These are phyloP conservation scores for Homalodisca vitripennis DNA, from an alignment of 1,140 invertebrate species.

Conservation along the genomic window DNA sequence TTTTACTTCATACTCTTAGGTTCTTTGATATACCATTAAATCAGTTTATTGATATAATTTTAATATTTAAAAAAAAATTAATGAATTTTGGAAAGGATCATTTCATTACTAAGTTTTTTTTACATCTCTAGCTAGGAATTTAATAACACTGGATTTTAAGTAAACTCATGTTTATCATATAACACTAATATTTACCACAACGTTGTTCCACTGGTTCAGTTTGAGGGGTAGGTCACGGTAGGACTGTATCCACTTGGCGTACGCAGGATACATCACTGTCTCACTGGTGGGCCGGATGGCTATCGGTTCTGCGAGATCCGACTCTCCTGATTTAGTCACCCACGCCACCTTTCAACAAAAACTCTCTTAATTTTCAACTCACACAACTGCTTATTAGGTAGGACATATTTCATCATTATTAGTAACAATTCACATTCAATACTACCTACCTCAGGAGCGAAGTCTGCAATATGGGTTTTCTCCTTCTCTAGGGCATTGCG, in stretches of 20 bases:
- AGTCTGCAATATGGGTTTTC: constrained; percentile 96
- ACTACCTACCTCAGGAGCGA: constrained; percentile 96
- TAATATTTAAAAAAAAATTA: too few relatives aligned
- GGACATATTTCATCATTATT: not conserved
- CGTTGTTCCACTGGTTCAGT: constrained; percentile 99
- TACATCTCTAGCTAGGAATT: too few relatives aligned
- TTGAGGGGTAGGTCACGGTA: constrained; percentile 94
- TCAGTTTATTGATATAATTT: too few relatives aligned
- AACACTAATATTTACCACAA: constrained; percentile 87
- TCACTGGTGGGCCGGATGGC: constrained; percentile 98
- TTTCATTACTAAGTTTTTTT: too few relatives aligned
- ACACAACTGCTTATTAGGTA: not conserved
- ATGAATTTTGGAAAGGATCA: too few relatives aligned
- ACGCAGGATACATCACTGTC: constrained; percentile 99
- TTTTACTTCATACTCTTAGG: too few relatives aligned
- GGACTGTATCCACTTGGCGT: constrained; percentile 98
- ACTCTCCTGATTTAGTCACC: constrained; percentile 96
- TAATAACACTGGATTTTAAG: too few relatives aligned
- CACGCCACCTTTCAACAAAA: constrained; percentile 77
- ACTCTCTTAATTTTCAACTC: not conserved
- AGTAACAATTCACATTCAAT: too few relatives aligned
- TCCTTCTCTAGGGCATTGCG: constrained; percentile 88
- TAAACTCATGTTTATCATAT: too few relatives aligned
- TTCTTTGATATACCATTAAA: too few relatives aligned
- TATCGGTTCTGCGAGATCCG: constrained; percentile 95